Percentiles rank a stretch among this genome's conserved stretches.
Conservation (phyloP, 2,888 invertebrate genomes). For the Mimachlamys varia region DNA sequence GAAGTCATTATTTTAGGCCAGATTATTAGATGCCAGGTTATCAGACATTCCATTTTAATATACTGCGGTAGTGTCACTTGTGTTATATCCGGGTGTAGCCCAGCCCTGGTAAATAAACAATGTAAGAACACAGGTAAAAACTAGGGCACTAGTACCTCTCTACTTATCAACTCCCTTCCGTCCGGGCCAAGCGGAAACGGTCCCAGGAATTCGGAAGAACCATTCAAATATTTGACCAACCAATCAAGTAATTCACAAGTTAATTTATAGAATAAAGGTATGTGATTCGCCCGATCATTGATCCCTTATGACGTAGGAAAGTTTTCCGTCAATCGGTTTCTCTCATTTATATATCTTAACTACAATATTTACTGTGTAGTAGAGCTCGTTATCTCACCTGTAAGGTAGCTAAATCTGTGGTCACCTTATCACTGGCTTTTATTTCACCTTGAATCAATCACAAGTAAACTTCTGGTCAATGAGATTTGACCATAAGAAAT, state of each 20-base stretch:
- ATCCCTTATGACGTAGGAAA: conserved; percentile 22
- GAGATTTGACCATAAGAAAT: neutral
- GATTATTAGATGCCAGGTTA: neutral
- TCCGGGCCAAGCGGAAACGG: neutral
- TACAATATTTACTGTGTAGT: neutral
- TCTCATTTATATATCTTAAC: neutral
- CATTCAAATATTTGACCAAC: neutral
- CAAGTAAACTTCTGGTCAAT: neutral
- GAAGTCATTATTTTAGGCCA: too few species aligned
- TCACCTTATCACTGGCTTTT: neutral
- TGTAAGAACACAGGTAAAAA: neutral
- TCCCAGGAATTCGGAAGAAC: neutral
- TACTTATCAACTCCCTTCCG: neutral
- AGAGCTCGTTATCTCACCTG: neutral
- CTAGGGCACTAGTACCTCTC: neutral
- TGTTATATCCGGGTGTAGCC: neutral
- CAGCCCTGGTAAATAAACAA: neutral
- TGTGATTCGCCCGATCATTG: neutral
- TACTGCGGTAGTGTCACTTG: neutral
- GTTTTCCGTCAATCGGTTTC: neutral
- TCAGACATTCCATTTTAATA: neutral
- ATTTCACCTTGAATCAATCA: neutral
- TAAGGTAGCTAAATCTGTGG: neutral
- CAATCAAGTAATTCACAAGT: conserved; percentile 14
- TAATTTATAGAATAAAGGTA: neutral